phyloP scores from a whole-genome alignment of 2,888 invertebrate species.

The Syrphus vitripennis region DNA sequence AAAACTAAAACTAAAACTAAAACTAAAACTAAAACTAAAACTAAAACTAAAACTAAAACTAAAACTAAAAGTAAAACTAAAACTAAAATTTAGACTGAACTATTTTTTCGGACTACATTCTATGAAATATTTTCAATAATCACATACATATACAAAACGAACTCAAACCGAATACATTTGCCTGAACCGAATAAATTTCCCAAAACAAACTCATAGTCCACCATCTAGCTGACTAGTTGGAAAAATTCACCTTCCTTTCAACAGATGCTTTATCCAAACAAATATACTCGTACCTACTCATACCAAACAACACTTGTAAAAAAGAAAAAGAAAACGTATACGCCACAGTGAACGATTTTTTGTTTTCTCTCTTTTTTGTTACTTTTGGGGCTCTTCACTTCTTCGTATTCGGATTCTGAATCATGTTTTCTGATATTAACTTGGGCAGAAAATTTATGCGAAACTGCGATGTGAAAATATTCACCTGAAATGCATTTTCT shows the following conservation, averaged over 20 bases:
- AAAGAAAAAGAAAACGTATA: slow-evolving; percentile 40
- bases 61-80: too few relatives aligned
- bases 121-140: too few relatives aligned
- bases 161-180: too few relatives aligned
- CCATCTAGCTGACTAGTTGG: background rate
- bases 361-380: background rate
- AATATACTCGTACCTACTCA: background rate
- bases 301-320: background rate
- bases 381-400: too few relatives aligned
- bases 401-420: background rate
- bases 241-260: background rate
- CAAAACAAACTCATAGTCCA: too few relatives aligned
- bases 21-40: too few relatives aligned
- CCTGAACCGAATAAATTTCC: too few relatives aligned
- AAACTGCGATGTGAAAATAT: slow-evolving; percentile 24
- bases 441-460: slow-evolving; percentile 39
- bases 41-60: too few relatives aligned
- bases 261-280: background rate
- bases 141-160: too few relatives aligned
- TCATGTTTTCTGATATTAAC: slow-evolving; percentile 46
- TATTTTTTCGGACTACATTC: too few relatives aligned
- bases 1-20: too few relatives aligned
- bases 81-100: too few relatives aligned
- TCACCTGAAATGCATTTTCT: background rate
- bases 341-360: slow-evolving; percentile 28